Conservation (phyloP, 1,140 invertebrate species). For the Phenacoccus solenopsis region DNA sequence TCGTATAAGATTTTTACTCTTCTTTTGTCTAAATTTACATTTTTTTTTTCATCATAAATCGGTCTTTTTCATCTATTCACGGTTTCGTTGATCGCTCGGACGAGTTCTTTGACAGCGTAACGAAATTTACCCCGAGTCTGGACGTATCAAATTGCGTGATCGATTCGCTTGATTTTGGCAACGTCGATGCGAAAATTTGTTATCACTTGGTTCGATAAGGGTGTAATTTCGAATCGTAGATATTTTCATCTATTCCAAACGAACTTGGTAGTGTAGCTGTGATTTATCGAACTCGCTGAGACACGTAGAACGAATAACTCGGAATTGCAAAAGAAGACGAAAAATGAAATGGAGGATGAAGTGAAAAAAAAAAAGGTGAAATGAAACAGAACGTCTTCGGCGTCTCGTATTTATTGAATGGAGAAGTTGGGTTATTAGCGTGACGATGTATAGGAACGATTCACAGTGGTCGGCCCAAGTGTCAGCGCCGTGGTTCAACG, state of each 20-base stretch:
- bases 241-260: too few species aligned
- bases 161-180: too few species aligned
- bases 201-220: too few species aligned
- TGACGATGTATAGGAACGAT: neutral
- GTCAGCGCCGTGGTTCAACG: conserved; percentile 11
- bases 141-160: too few species aligned
- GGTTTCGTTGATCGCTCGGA: neutral
- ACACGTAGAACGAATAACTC: neutral
- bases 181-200: too few species aligned
- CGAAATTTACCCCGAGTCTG: too few species aligned
- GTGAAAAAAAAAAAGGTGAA: neutral
- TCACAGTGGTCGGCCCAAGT: neutral
- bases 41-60: neutral
- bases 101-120: neutral
- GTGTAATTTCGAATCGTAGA: too few species aligned
- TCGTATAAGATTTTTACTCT: neutral
- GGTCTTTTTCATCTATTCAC: neutral
- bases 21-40: neutral
- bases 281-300: neutral
- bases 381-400: neutral
- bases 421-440: conserved; percentile 11
- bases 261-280: too few species aligned
- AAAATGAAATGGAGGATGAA: neutral
- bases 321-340: neutral
- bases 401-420: neutral